These are phyloP conservation scores for Penaeus indicus DNA, from an alignment of 1,140 invertebrate genomes.

Conservation along the genomic window DNA sequence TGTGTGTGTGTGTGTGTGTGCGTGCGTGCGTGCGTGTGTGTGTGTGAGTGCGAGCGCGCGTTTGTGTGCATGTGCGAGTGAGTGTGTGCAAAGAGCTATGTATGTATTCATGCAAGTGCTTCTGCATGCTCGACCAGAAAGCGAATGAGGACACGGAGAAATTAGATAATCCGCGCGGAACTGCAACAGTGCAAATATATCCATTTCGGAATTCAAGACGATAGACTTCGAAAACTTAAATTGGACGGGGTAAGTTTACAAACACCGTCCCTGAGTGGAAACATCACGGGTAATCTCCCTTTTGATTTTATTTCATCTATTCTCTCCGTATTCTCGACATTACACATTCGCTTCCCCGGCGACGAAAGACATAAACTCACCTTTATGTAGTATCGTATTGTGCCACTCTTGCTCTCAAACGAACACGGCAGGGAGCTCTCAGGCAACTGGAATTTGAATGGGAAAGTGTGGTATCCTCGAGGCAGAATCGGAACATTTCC, in stretches of 20 bases:
- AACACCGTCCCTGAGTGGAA: too few relatives aligned
- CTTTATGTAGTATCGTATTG: conserved; percentile 84
- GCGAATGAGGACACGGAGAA: too few relatives aligned
- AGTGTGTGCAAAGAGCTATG: background rate
- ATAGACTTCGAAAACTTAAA: too few relatives aligned
- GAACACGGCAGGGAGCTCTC: conserved; percentile 84
- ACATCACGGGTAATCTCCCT: background rate
- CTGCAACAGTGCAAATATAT: too few relatives aligned
- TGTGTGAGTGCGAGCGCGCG: too few relatives aligned
- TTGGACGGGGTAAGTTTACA: too few relatives aligned
- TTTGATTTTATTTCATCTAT: background rate
- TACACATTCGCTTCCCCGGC: too few relatives aligned
- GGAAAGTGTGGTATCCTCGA: conserved; percentile 82
- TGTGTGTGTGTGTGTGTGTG: background rate
- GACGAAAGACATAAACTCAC: conserved; percentile 68
- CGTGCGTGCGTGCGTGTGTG: background rate
- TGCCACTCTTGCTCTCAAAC: conserved; percentile 84
- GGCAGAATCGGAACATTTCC: conserved; percentile 82
- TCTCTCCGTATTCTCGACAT: too few relatives aligned
- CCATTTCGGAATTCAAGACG: too few relatives aligned
- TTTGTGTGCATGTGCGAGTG: background rate
- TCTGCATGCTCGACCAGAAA: too few relatives aligned
- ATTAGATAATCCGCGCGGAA: too few relatives aligned
- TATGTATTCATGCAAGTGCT: background rate
- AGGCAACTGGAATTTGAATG: conserved; percentile 84